phyloP scores from a whole-genome alignment of 2,797 vertebrate genomes.

The Parambassis ranga region DNA sequence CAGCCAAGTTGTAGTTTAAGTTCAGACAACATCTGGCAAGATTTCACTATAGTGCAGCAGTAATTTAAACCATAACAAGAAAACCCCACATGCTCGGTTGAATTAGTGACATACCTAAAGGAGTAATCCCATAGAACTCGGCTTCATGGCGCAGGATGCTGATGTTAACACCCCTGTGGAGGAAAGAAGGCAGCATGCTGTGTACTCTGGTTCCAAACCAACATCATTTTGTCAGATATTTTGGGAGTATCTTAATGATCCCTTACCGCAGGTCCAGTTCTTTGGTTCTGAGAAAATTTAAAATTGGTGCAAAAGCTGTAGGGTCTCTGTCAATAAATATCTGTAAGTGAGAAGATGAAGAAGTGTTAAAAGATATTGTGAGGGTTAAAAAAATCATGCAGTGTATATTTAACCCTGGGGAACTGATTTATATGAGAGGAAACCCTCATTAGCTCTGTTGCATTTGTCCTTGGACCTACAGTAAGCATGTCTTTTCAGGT shows the following conservation, averaged over 20 bases:
- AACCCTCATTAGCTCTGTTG: not conserved
- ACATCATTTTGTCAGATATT: not conserved
- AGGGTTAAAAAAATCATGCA: not conserved
- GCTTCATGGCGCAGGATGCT: constrained; percentile 95
- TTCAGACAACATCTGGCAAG: constrained; percentile 8
- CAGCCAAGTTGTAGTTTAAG: not conserved
- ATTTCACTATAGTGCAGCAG: not conserved
- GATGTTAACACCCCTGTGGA: constrained; percentile 92
- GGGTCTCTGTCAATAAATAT: constrained; percentile 99
- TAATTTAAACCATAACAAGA: not conserved
- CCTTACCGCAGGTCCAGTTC: constrained; percentile 94
- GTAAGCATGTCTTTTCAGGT: too few relatives aligned
- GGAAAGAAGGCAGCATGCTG: constrained; percentile 11
- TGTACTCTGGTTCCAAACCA: not conserved
- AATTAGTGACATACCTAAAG: constrained; percentile 92
- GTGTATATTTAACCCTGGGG: not conserved
- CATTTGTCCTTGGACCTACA: too few relatives aligned
- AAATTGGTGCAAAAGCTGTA: constrained; percentile 95
- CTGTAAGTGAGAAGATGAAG: constrained; percentile 70
- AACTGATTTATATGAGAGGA: not conserved
- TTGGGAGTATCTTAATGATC: not conserved
- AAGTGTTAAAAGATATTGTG: not conserved
- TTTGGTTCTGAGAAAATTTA: constrained; percentile 99
- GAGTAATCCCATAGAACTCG: constrained; percentile 98
- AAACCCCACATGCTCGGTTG: not conserved